Conservation (phyloP, 1,140 invertebrate species). For the Lepidurus packardi region DNA sequence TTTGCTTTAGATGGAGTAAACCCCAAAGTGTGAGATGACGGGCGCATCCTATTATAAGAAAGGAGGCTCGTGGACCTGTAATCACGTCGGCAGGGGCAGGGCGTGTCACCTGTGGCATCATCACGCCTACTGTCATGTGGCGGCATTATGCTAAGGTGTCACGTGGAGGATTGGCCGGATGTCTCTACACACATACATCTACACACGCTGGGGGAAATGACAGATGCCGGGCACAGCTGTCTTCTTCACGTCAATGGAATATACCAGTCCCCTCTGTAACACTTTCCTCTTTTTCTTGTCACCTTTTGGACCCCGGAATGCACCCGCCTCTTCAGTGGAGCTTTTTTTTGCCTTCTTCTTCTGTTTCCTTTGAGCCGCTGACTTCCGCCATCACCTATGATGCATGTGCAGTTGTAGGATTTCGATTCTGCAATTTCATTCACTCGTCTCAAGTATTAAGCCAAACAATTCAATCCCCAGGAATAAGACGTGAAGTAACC, state of each 20-base stretch:
- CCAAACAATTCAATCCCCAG: no score
- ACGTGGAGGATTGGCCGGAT: constrained; percentile 17
- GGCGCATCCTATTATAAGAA: constrained; percentile 5
- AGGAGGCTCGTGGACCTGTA: constrained; percentile 9
- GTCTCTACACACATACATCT: constrained; percentile 10
- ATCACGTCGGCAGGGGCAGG: constrained; percentile 12
- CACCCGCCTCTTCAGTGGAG: neutral
- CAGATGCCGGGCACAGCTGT: constrained; percentile 12
- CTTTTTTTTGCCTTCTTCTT: neutral
- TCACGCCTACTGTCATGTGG: constrained; percentile 16
- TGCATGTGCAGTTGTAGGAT: neutral
- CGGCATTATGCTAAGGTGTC: constrained; percentile 18
- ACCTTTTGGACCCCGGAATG: neutral
- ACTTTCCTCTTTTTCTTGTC: neutral
- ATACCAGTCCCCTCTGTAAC: neutral
- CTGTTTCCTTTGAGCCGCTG: neutral
- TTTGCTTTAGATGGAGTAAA: neutral
- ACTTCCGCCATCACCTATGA: constrained; percentile 20
- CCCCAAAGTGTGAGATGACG: neutral
- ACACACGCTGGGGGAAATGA: constrained; percentile 18
- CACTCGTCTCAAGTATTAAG: no score
- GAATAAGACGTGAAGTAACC: no score
- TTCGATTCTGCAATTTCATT: neutral
- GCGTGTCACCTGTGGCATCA: constrained; percentile 16
- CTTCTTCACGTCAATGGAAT: neutral